Conservation (phyloP, 2,113 vertebrate species). For the Anarrhichthys ocellatus region DNA sequence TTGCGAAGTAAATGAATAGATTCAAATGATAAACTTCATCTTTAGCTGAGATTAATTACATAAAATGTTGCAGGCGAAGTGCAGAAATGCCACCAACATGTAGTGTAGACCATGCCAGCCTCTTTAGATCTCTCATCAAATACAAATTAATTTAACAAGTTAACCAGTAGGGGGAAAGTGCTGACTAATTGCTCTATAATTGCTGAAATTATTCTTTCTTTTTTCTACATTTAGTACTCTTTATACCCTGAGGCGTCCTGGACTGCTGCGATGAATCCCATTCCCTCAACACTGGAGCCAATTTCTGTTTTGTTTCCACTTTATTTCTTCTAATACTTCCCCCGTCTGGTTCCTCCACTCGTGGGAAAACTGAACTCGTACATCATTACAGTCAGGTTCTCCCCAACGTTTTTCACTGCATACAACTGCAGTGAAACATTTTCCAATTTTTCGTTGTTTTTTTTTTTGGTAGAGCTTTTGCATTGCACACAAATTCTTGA, state of each 20-base stretch:
- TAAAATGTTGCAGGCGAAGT: conserved; percentile 1
- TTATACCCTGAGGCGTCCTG: conserved; percentile 28
- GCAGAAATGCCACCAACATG: conserved; percentile 10
- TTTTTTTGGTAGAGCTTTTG: not conserved
- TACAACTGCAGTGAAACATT: conserved; percentile 1
- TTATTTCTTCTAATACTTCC: conserved; percentile 50
- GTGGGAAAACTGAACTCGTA: conserved; percentile 46
- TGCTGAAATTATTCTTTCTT: conserved; percentile 29
- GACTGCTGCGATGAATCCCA: conserved; percentile 22
- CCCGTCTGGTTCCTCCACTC: conserved; percentile 30
- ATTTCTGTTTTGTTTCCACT: conserved; percentile 54
- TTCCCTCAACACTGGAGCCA: conserved; percentile 39
- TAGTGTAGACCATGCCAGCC: not conserved
- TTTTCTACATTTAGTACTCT: conserved; percentile 23
- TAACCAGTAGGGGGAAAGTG: conserved; percentile 7
- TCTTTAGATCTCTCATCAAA: not conserved
- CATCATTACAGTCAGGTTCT: conserved; percentile 54
- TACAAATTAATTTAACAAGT: conserved; percentile 23
- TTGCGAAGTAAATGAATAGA: not conserved
- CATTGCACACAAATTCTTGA: not conserved
- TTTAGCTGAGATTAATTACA: not conserved
- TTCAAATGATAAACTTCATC: not conserved
- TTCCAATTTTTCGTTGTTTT: not conserved
- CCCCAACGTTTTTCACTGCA: not conserved
- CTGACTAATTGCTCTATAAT: conserved; percentile 53